Evolutionary conservation across 2,113 vertebrate genomes (phyloP).

Genomic region (Myodes glareolus): DNA sequence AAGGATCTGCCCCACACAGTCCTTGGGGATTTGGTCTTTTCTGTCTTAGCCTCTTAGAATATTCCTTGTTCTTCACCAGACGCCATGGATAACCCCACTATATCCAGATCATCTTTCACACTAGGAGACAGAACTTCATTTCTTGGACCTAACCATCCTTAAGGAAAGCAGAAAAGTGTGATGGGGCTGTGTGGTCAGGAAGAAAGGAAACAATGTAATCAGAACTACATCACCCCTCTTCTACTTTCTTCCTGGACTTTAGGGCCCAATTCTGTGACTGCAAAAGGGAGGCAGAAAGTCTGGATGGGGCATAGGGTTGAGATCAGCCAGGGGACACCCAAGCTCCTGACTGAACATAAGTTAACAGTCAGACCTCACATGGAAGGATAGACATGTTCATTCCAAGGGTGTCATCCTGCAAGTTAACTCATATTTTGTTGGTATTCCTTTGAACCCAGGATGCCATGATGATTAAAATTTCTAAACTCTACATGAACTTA

Average conservation of each 20-base stretch:
- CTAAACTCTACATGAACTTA: neutral
- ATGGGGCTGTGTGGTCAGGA: neutral
- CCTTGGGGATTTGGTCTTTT: neutral
- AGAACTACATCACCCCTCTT: neutral
- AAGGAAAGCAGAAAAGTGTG: neutral
- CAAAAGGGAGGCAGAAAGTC: neutral
- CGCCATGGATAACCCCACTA: too few species aligned
- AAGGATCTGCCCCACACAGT: neutral
- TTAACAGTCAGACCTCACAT: neutral
- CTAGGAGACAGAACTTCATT: neutral
- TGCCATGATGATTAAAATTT: neutral
- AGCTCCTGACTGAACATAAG: neutral
- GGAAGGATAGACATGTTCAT: neutral
- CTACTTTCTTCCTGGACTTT: neutral
- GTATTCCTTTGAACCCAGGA: neutral
- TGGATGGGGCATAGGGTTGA: neutral
- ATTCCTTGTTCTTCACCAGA: neutral
- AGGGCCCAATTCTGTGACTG: neutral
- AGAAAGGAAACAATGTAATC: neutral
- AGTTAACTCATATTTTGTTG: neutral
- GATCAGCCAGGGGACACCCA: neutral
- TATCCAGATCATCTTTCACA: neutral
- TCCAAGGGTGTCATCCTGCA: neutral
- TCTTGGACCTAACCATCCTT: neutral
- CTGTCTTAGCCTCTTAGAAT: neutral